Evolutionary conservation across 1,140 invertebrate genomes (phyloP).

Genomic region (Drosophila malerkotliana): DNA sequence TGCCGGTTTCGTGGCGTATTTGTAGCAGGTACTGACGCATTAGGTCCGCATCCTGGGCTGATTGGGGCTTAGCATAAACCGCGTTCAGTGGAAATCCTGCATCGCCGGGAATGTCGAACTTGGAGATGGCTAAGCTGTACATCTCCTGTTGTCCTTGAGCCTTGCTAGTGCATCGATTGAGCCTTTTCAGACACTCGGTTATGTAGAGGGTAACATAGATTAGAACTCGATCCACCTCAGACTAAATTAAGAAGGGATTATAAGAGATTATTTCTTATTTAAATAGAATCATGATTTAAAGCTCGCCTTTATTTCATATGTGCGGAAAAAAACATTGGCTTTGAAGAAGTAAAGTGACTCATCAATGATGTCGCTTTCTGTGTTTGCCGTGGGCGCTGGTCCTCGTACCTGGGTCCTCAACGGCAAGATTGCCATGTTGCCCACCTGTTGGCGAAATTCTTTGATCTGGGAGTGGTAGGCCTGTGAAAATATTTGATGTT

Average conservation of each 20-base stretch:
- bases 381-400: slow-evolving; percentile 90
- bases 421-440: slow-evolving; percentile 96
- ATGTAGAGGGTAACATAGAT: slow-evolving; percentile 99
- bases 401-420: slow-evolving; percentile 93
- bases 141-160: slow-evolving; percentile 97
- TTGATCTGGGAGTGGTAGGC: slow-evolving; percentile 97
- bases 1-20: slow-evolving; percentile 96
- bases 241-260: slow-evolving; percentile 87
- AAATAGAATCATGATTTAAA: slow-evolving; percentile 9
- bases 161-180: slow-evolving; percentile 96
- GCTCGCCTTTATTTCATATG: slow-evolving; percentile 97
- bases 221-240: slow-evolving; percentile 96
- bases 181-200: slow-evolving; percentile 97
- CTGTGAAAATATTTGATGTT: slow-evolving; percentile 83
- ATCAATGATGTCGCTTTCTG: slow-evolving; percentile 97
- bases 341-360: slow-evolving; percentile 99
- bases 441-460: slow-evolving; percentile 90
- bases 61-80: slow-evolving; percentile 96
- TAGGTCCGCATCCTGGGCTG: slow-evolving; percentile 91
- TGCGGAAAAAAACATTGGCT: slow-evolving; percentile 99
- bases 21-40: slow-evolving; percentile 98
- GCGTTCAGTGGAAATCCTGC: slow-evolving; percentile 98
- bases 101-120: slow-evolving; percentile 99
- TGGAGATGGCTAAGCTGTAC: slow-evolving; percentile 96
- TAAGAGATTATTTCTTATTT: background rate